Base-by-base conservation (phyloP, 2,797 vertebrate genomes). In the Bradypus variegatus region DNA sequence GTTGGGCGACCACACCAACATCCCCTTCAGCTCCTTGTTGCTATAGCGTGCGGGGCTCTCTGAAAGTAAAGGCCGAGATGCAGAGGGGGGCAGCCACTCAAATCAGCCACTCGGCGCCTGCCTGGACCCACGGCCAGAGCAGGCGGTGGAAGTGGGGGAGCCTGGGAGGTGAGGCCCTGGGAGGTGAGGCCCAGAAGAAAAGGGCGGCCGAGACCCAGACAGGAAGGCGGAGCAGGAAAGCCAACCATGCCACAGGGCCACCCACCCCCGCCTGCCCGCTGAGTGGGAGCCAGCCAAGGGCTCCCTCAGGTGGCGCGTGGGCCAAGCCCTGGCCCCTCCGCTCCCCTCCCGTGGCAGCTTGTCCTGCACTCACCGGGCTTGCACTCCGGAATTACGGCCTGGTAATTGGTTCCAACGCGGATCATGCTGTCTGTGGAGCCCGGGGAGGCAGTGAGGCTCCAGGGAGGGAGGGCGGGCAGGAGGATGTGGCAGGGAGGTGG, bases 1-100 rank as follows among this genome's bases (percentile, higher is more conserved):
- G 96, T 98, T 98, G 60, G 98, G 99, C n/a, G 98, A 98, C 99
- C 98, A 99, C 62, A 99, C 99, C 93, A 99, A 94, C 99, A 99
- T 99, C 95, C 98, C 98, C 97, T 98, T 98, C 95, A 98, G 97
- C 94, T 99, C 98, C 96, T 98, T 98, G 95, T 98, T 98, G 93
- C 96, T 98, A 95, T 97, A 98, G 81, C 98, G 98, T 1, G 97
- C 93, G 0, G 97, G 97, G 93, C 97, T 97, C 95, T 98, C 98
- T 99, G 97, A 18, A 80, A 93, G 77, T 64, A 15, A 80, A 93
- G 77, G 69, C 25, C 21, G 45, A 45, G 76, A 23, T 13, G 29
- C 41, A 25, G 31, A 23, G 48, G 48, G 45, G 6, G 50, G 36
- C n/a, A 78, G 45, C 23, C 41, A 23, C 50, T 90, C 45, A 48